These are phyloP conservation scores for Tetraodon nigroviridis DNA, from an alignment of 2,113 vertebrate species.

Conservation along the genomic window DNA sequence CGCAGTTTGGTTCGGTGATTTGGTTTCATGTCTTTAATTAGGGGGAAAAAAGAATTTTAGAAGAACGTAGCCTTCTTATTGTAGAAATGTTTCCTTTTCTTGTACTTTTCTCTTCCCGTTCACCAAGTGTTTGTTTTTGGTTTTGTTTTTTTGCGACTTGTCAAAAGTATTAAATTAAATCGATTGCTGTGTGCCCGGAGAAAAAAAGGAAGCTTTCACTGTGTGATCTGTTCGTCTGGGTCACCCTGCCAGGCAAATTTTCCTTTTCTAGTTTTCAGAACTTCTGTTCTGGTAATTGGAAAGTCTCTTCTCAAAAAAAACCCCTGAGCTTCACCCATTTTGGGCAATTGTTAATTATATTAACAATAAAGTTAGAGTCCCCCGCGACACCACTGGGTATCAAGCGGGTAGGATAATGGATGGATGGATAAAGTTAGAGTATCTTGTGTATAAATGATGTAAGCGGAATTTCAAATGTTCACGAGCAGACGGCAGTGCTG, in stretches of 20 bases:
- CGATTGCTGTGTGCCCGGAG: slow-evolving; percentile 18
- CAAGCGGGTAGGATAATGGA: too few species aligned
- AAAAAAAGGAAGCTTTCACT: slow-evolving; percentile 11
- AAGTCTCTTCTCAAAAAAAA: not conserved
- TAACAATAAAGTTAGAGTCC: not conserved
- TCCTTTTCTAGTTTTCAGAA: not conserved
- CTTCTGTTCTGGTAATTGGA: not conserved
- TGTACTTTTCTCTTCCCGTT: slow-evolving; percentile 28
- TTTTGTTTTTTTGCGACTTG: slow-evolving; percentile 26
- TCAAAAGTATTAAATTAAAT: slow-evolving; percentile 41
- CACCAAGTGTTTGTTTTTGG: too few species aligned
- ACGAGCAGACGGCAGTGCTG: too few species aligned
- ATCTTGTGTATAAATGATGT: too few species aligned
- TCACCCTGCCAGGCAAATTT: slow-evolving; percentile 9
- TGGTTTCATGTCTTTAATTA: not conserved
- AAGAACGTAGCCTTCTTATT: slow-evolving; percentile 7
- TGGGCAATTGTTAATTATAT: not conserved
- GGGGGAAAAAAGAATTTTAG: slow-evolving; percentile 17
- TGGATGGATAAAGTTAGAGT: not conserved
- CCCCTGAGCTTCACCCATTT: not conserved
- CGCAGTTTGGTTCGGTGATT: not conserved
- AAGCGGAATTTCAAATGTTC: too few species aligned
- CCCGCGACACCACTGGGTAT: too few species aligned
- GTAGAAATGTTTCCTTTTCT: not conserved
- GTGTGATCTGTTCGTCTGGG: slow-evolving; percentile 2